Percentiles rank a stretch among this genome's conserved stretches.
Conservation (phyloP, 1,140 invertebrate genomes). For the Hormaphis cornu region DNA sequence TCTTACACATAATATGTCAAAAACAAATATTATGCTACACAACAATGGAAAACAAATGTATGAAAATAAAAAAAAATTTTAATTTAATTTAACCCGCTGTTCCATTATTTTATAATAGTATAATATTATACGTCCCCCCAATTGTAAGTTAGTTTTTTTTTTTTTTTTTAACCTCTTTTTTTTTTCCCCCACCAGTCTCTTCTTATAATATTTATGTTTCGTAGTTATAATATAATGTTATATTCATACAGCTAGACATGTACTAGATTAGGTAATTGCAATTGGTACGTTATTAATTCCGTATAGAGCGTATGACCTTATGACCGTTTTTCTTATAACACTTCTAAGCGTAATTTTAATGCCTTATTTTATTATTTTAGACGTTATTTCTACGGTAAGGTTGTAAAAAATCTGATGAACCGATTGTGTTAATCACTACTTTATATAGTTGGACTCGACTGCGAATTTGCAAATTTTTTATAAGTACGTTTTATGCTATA, state of each 20-base stretch:
- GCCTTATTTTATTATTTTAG: conserved; percentile 19
- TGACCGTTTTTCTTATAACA: conserved; percentile 15
- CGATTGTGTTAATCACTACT: background rate
- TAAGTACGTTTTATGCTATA: conserved; percentile 14
- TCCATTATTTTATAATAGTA: conserved; percentile 32
- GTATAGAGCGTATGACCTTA: too few species aligned
- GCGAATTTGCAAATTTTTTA: conserved; percentile 25
- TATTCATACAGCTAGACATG: background rate
- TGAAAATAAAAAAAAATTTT: conserved; percentile 31
- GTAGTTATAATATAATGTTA: too few species aligned
- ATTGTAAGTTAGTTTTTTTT: background rate
- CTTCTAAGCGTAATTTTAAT: conserved; percentile 6
- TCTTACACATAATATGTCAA: too few species aligned
- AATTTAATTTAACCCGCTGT: conserved; percentile 31
- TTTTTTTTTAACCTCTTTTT: background rate
- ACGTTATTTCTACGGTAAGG: conserved; percentile 29
- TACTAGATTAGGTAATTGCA: conserved; percentile 25
- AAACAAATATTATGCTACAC: conserved; percentile 24
- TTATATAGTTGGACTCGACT: conserved; percentile 22
- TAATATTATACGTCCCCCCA: conserved; percentile 12
- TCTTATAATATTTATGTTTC: too few species aligned
- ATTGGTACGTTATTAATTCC: conserved; percentile 28
- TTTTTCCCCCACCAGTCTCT: too few species aligned
- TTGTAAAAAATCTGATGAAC: conserved; percentile 22
- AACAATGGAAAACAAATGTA: conserved; percentile 29